Evolutionary conservation across 2,797 vertebrate genomes (phyloP).

Genomic region (Hipposideros larvatus): DNA sequence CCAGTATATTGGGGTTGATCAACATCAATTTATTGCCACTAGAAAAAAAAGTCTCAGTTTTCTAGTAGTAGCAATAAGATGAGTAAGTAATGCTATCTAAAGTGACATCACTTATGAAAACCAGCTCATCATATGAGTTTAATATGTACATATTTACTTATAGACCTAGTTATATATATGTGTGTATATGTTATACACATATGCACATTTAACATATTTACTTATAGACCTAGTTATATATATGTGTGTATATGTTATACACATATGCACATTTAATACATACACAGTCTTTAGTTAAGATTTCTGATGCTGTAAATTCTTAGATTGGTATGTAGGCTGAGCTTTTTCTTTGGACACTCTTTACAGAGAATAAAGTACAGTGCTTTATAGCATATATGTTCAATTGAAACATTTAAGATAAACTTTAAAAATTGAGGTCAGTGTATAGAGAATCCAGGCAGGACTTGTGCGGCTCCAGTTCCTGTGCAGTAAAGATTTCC

Average conservation of each 20-base stretch:
- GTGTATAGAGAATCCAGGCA: slow-evolving; percentile 31
- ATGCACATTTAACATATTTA: neutral
- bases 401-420: slow-evolving; percentile 19
- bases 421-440: slow-evolving; percentile 32
- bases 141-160: neutral
- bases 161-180: neutral
- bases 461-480: neutral
- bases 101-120: slow-evolving; percentile 14
- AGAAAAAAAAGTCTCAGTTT: neutral
- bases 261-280: neutral
- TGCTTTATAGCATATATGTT: neutral
- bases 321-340: neutral
- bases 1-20: neutral
- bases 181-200: neutral
- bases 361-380: neutral
- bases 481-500: neutral
- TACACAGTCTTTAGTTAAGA: neutral
- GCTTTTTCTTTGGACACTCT: neutral
- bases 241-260: neutral
- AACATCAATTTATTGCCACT: slow-evolving; percentile 9
- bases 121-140: neutral
- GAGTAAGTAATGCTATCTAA: neutral
- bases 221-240: neutral
- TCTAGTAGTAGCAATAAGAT: neutral
- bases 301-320: slow-evolving; percentile 27